These are phyloP conservation scores for Synergus itoensis DNA, from an alignment of 2,888 invertebrate species.

Conservation along the genomic window DNA sequence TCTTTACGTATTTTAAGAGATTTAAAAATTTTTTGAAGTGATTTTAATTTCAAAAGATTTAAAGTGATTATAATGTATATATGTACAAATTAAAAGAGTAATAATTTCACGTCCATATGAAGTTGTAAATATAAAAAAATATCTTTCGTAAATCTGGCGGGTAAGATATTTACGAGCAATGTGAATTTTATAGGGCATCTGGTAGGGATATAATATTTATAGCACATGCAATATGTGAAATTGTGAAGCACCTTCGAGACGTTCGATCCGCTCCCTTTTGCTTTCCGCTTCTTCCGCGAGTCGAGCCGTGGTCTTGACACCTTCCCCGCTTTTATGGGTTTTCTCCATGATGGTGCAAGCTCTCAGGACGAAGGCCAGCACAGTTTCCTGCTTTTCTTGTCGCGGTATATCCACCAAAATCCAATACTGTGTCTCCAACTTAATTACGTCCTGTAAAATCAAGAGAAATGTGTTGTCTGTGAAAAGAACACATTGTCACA, in stretches of 20 bases:
- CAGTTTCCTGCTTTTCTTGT: conserved; percentile 96
- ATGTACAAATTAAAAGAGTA: background rate
- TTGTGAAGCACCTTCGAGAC: conserved; percentile 86
- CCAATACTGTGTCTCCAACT: conserved; percentile 96
- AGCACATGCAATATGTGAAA: conserved; percentile 11
- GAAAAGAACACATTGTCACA: background rate
- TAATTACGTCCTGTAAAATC: conserved; percentile 88
- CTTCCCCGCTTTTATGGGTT: conserved; percentile 93
- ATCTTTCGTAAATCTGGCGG: background rate
- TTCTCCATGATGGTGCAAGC: conserved; percentile 96
- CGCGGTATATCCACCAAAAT: conserved; percentile 95
- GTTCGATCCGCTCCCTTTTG: conserved; percentile 90
- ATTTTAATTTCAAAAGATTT: no score
- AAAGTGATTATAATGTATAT: no score
- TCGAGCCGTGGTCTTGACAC: conserved; percentile 91
- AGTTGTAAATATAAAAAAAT: conserved; percentile 21
- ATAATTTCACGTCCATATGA: background rate
- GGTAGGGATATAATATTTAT: conserved; percentile 23
- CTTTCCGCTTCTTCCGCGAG: conserved; percentile 93
- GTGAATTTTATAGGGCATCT: conserved; percentile 4
- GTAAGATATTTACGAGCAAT: conserved; percentile 2
- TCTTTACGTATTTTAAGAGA: no score
- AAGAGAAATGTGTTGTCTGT: conserved; percentile 41
- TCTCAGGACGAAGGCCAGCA: conserved; percentile 93
- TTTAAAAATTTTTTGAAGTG: no score